Conservation (phyloP, 2,797 vertebrate species). For the Epinephelus malabaricus region DNA sequence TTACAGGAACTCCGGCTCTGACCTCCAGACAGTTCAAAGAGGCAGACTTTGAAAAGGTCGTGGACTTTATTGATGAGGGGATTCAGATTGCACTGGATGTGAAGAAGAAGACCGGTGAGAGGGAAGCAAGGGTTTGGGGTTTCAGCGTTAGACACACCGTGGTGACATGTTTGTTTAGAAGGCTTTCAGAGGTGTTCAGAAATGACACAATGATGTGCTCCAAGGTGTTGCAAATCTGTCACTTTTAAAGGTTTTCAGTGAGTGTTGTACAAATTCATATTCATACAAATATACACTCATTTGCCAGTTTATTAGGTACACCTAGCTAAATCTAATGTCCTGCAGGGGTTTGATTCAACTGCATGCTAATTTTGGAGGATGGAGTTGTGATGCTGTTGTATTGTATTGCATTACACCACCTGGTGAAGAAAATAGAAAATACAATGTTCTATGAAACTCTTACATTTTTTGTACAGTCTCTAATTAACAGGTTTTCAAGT, state of each 20-base stretch:
- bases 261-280: not conserved
- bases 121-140: not conserved
- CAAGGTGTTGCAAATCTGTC: not conserved
- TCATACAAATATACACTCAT: not conserved
- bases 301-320: not conserved
- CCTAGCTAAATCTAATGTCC: not conserved
- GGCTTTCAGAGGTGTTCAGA: not conserved
- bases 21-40: slow-evolving; percentile 89
- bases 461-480: not conserved
- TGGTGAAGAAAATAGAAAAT: not conserved
- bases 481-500: not conserved
- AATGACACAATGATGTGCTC: not conserved
- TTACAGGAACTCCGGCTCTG: slow-evolving; percentile 89
- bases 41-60: slow-evolving; percentile 89
- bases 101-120: slow-evolving; percentile 91
- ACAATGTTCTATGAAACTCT: not conserved
- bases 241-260: not conserved
- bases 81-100: slow-evolving; percentile 88
- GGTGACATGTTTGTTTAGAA: not conserved
- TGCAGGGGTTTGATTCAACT: not conserved
- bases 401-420: not conserved
- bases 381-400: not conserved
- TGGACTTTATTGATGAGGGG: slow-evolving; percentile 91
- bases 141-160: not conserved
- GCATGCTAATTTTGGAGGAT: not conserved